phyloP scores from a whole-genome alignment of 1,140 invertebrate genomes.

The Leptinotarsa defecta region DNA sequence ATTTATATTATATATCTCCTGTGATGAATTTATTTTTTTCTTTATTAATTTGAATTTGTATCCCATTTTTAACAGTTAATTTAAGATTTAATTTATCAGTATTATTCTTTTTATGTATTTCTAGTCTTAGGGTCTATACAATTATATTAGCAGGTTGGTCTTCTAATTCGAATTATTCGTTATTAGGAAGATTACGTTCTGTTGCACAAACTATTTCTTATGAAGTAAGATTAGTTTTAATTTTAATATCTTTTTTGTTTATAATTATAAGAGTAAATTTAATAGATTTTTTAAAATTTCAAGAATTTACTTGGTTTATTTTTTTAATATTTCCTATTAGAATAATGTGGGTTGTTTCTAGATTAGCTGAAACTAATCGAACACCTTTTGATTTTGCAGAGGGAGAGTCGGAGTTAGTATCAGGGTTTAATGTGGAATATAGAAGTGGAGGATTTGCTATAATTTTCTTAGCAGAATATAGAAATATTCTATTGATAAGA shows the following conservation, averaged over 20 bases:
- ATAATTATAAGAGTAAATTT: constrained; percentile 55
- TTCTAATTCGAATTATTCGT: constrained; percentile 70
- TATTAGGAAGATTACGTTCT: constrained; percentile 66
- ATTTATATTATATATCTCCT: constrained; percentile 63
- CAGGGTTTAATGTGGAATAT: constrained; percentile 78
- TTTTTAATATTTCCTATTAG: constrained; percentile 59
- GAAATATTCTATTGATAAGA: constrained; percentile 70
- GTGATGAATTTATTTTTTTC: constrained; percentile 62
- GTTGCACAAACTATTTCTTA: constrained; percentile 72
- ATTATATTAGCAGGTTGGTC: constrained; percentile 65
- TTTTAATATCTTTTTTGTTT: constrained; percentile 61
- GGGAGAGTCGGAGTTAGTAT: constrained; percentile 75
- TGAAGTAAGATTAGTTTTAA: constrained; percentile 66
- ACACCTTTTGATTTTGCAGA: constrained; percentile 80
- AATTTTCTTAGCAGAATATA: constrained; percentile 75
- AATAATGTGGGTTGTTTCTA: constrained; percentile 63
- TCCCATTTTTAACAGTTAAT: constrained; percentile 55
- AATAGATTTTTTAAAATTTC: constrained; percentile 49
- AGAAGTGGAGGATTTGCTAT: constrained; percentile 69
- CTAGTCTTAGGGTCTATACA: constrained; percentile 63
- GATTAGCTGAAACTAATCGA: constrained; percentile 73
- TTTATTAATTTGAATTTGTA: constrained; percentile 61
- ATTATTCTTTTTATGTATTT: constrained; percentile 62
- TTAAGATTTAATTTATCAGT: constrained; percentile 59
- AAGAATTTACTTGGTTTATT: constrained; percentile 60